Conservation (phyloP, 2,797 vertebrate genomes). For the Squalus acanthias region DNA sequence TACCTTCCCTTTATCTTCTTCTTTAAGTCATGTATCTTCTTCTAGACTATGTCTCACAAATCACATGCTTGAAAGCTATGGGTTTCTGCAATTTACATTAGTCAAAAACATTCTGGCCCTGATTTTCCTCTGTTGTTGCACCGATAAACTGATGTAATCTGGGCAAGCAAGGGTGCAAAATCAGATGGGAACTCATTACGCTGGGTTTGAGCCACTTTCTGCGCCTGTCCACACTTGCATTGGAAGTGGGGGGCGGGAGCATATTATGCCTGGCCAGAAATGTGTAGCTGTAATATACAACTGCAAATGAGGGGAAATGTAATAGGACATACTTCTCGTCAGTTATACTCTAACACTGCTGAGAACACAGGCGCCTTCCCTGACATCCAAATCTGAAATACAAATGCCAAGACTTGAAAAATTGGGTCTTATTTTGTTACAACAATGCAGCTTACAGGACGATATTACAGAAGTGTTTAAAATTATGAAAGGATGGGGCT, state of each 20-base stretch:
- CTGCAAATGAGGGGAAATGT: neutral
- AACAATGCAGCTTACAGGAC: neutral
- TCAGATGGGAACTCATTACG: neutral
- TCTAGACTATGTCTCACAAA: neutral
- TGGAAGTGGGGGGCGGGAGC: neutral
- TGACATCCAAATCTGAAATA: neutral
- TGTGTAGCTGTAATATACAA: neutral
- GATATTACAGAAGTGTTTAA: neutral
- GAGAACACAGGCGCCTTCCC: neutral
- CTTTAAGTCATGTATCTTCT: neutral
- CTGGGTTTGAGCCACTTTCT: neutral
- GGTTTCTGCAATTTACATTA: neutral
- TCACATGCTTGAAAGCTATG: neutral
- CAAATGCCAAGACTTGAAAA: neutral
- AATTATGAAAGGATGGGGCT: neutral
- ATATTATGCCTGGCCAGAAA: neutral
- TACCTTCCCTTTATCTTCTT: neutral
- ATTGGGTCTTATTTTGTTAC: neutral
- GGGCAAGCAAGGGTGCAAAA: neutral
- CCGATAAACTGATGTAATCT: neutral
- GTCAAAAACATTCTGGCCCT: neutral
- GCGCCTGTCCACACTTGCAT: neutral
- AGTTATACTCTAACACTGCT: neutral
- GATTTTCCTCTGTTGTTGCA: neutral
- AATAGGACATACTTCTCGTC: neutral